These are phyloP conservation scores for Phytoseiulus persimilis DNA, from an alignment of 2,888 invertebrate species.

Conservation along the genomic window DNA sequence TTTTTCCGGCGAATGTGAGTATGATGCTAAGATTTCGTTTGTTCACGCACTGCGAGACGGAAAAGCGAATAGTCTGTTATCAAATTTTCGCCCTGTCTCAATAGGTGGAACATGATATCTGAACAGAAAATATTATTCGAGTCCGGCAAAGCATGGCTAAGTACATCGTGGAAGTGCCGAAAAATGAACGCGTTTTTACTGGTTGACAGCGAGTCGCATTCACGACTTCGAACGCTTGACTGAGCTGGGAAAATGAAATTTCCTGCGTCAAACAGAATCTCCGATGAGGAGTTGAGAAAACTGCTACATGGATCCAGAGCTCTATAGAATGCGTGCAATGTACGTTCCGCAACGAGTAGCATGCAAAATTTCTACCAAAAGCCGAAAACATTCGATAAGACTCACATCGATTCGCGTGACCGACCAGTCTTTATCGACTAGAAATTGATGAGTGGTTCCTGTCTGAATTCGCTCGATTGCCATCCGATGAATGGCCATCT, in stretches of 20 bases:
- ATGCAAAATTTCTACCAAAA: no score
- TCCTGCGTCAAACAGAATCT: background rate
- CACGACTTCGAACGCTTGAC: background rate
- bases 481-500: no score
- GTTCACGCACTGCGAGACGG: background rate
- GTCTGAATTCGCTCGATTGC: no score
- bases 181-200: background rate
- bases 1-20: background rate
- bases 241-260: background rate
- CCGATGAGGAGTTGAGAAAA: background rate
- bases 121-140: background rate
- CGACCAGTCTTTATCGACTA: no score
- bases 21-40: background rate
- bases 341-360: no score
- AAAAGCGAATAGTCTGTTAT: background rate
- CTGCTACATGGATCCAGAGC: background rate
- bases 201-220: background rate
- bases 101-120: background rate
- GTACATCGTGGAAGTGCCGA: background rate
- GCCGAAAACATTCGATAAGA: no score
- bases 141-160: background rate
- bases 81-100: background rate
- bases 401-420: no score
- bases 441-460: no score
- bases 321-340: no score